phyloP scores from a whole-genome alignment of 2,888 invertebrate genomes.

The Drosophila yooni region DNA sequence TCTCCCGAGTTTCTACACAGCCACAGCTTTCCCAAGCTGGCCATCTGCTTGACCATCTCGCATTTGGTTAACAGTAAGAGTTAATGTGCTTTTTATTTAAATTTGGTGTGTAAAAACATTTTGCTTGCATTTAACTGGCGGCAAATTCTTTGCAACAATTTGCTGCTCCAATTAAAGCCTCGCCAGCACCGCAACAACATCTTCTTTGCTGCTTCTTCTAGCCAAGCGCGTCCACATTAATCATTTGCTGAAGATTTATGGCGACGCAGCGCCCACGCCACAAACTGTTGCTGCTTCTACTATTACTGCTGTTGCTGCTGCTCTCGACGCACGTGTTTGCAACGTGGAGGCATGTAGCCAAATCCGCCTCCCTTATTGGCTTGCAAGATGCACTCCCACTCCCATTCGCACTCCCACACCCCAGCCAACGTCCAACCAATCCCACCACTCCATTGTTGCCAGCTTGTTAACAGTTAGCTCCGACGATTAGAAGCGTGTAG shows the following conservation, averaged over 20 bases:
- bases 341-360: conserved; percentile 32
- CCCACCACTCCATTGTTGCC: conserved; percentile 12
- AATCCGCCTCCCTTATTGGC: conserved; percentile 14
- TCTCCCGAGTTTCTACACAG: conserved; percentile 59
- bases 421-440: conserved; percentile 16
- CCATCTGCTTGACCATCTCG: conserved; percentile 70
- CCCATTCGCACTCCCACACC: conserved; percentile 2
- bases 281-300: neutral
- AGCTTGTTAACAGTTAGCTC: conserved; percentile 36
- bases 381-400: neutral
- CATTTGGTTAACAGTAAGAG: neutral
- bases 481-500: conserved; percentile 61
- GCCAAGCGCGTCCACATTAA: conserved; percentile 68
- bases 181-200: conserved; percentile 7
- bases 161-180: conserved; percentile 75
- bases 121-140: conserved; percentile 61
- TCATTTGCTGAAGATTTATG: conserved; percentile 75
- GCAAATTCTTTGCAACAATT: conserved; percentile 77
- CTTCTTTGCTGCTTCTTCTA: conserved; percentile 17
- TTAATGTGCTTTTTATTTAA: conserved; percentile 60
- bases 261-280: conserved; percentile 68
- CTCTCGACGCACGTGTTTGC: conserved; percentile 47
- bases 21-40: conserved; percentile 27
- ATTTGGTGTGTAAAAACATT: conserved; percentile 33
- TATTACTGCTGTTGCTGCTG: neutral